These are phyloP conservation scores for Melanargia galathea DNA, from an alignment of 2,888 invertebrate species.

Conservation along the genomic window DNA sequence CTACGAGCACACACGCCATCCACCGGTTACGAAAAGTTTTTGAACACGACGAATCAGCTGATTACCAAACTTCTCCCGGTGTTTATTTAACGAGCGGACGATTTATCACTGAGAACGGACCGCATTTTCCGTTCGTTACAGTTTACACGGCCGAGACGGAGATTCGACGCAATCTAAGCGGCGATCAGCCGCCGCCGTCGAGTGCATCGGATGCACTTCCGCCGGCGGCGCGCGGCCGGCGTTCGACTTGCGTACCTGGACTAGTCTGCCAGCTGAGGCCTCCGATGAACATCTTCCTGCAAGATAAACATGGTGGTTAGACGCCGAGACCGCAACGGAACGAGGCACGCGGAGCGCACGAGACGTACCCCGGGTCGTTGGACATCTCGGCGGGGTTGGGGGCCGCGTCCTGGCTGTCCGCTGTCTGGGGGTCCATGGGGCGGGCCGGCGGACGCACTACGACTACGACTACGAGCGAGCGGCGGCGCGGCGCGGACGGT, in stretches of 20 bases:
- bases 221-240: conserved; percentile 56
- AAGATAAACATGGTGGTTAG: conserved; percentile 84
- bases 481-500: conserved; percentile 83
- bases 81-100: conserved; percentile 63
- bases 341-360: conserved; percentile 41
- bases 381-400: conserved; percentile 94
- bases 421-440: conserved; percentile 89
- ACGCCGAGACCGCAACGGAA: conserved; percentile 49
- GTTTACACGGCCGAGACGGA: conserved; percentile 47
- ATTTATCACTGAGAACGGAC: conserved; percentile 63
- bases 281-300: conserved; percentile 99
- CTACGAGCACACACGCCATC: conserved; percentile 52
- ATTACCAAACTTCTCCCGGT: conserved; percentile 77
- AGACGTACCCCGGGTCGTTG: conserved; percentile 95
- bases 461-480: conserved; percentile 84
- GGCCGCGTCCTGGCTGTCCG: conserved; percentile 90
- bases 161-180: conserved; percentile 54
- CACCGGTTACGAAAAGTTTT: conserved; percentile 57
- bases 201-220: conserved; percentile 67
- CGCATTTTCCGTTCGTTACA: conserved; percentile 49
- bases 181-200: conserved; percentile 57
- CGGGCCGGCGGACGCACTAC: conserved; percentile 78
- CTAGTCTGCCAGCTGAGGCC: conserved; percentile 99
- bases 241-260: conserved; percentile 90
- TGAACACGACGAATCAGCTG: conserved; percentile 73